Conservation (phyloP, 2,888 invertebrate species). For the Mesorhabditis sp. region DNA sequence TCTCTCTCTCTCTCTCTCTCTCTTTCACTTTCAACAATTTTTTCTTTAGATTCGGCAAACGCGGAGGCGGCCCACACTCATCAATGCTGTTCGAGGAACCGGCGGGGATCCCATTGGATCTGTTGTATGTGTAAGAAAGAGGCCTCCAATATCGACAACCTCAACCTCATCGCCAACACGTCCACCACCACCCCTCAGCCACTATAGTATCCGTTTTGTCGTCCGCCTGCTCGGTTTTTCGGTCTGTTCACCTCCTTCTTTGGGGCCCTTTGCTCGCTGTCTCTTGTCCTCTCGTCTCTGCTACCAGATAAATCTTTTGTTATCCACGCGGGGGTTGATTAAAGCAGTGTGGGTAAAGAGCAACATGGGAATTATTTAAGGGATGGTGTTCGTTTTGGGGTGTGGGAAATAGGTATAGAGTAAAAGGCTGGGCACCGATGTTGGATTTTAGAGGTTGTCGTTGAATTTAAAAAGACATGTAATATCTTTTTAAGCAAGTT, state of each 20-base stretch:
- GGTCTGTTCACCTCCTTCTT: background rate
- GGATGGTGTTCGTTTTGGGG: no score
- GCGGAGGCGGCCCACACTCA: background rate
- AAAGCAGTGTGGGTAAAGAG: background rate
- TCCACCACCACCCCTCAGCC: background rate
- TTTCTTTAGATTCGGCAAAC: conserved; percentile 1
- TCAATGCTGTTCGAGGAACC: background rate
- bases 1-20: background rate
- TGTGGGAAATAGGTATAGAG: no score
- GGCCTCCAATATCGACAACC: background rate
- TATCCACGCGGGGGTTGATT: background rate
- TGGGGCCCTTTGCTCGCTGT: background rate
- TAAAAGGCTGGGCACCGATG: no score
- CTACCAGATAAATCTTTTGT: background rate
- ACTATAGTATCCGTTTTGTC: background rate
- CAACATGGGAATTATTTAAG: no score
- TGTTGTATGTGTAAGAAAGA: background rate
- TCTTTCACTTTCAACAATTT: background rate
- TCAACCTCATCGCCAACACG: background rate
- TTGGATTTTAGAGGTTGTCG: no score
- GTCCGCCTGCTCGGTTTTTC: background rate
- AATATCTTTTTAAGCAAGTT: no score
- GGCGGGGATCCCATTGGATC: background rate
- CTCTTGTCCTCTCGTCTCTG: background rate
- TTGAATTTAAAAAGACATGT: no score